Base-by-base conservation (phyloP, 1,140 invertebrate species). In the Telenomus remus region DNA sequence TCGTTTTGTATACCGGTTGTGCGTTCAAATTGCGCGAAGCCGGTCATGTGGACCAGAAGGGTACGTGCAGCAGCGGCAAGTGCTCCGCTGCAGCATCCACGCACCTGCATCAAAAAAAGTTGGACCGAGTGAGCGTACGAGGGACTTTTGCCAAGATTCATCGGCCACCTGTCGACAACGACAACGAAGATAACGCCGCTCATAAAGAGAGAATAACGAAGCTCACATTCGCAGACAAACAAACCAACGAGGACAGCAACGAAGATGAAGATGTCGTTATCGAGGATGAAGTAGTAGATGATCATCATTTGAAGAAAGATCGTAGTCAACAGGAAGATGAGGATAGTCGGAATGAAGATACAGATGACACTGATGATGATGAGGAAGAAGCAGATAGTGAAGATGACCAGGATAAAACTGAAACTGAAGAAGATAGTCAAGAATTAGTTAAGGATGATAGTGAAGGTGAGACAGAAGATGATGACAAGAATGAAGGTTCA, bases 21-120 rank as follows among this genome's bases (percentile, higher is more conserved):
- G 86, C 81, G 9, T 87, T 88, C 59, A 80, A 81, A 0, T 75
- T 87, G 39, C 86, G 86, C 15, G 86, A 88, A 34, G 44, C 42
- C 2, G 70, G 33, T n/a, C 15, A 74, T 12, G 34, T 15, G 11
- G 79, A 75, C 16, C 63, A 75, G 8, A 47, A 71, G n/a, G 77
- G 69, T 13, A 50, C 68, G 13, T 82, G 83, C 19, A 33, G 44
- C 34, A 66, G 54, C 33, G 78, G 79, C n/a, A 84, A 78, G 73
- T 85, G 83, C 61, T 46, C 77, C n/a, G 79, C n/a, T 13, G 37
- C 68, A 50, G 27, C 63, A 2, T 72, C 43, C 55, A 43, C 73
- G 55, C 49, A 64, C 49, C 63, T 64, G 48, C 14, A 61, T 16
- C 65, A 65, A 43, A 80, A 75, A 43, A 79, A 78, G 56, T 81